Evolutionary conservation across 2,888 invertebrate species (phyloP), one percentile per base, ranked within the genome.

Genomic region (Cybosia mesomella): DNA sequence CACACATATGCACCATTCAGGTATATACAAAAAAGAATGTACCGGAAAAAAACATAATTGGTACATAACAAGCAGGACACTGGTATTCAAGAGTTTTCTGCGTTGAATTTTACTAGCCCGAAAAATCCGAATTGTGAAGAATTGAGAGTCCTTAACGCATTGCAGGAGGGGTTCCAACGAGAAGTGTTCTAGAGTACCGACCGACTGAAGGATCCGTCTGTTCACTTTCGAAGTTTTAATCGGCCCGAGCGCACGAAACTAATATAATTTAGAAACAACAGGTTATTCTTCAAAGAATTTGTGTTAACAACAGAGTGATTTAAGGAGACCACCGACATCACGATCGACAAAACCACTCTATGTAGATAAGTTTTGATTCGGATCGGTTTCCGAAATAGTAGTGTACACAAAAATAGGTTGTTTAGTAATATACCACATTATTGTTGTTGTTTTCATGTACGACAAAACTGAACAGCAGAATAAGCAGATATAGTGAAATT

Each of bases 81-180:
- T 79, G 79, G 76, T 75, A 71, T 74, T 82, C 71, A 70, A 87
- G 87, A 74, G 77, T 76, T 73, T 85, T 86, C 83, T 72, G 83
- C 70, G 85, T 85, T 83, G 87, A 86, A 87, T 88, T 79, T 87
- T 87, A 89, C 85, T 86, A 84, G 83, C 84, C 86, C 88, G 87
- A 86, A 90, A 88, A 90, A 87, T 89, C 85, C 86, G 86, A 86
- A 84, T 86, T 85, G 87, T 87, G 87, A 91, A 86, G 88, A 86
- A 87, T 89, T 87, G 81, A 92, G 91, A 69, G 83, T 76, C 66
- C 91, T 92, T 73, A 66, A 84, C 79, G 76, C 76, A 81, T 72
- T 85, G 83, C 85, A 86, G 86, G 87, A 85, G 89, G 85, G 81
- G 84, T 84, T 85, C 87, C 91, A 90, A 90, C 89, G 84, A 87